A percentile compares a stretch with the other conserved stretches of the same genome.
Evolutionary conservation across 2,888 invertebrate species (phyloP).

Genomic region (Stenichneumon culpator): DNA sequence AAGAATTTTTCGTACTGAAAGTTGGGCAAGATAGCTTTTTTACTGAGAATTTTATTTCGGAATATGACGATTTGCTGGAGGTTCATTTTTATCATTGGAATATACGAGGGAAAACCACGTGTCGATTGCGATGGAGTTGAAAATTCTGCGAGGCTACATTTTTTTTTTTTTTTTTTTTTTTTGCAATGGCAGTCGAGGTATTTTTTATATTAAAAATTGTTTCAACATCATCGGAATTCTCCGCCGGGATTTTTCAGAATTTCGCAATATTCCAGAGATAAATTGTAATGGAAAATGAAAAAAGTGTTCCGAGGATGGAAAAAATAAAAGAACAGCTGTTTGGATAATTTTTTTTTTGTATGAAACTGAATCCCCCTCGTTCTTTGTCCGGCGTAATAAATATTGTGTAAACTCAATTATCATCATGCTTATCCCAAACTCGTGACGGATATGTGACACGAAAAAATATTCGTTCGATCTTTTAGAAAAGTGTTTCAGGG

Average conservation of each 20-base stretch:
- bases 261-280: background rate
- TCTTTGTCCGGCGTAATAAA: background rate
- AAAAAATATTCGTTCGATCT: background rate
- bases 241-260: background rate
- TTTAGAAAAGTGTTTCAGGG: no score
- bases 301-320: no score
- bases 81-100: background rate
- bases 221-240: background rate
- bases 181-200: background rate
- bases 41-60: no score
- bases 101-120: background rate
- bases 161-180: background rate
- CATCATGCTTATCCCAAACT: slow-evolving; percentile 38
- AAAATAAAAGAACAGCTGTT: no score
- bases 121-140: background rate
- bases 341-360: no score
- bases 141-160: background rate
- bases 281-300: no score
- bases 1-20: no score
- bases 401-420: slow-evolving; percentile 24
- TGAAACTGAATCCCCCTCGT: background rate
- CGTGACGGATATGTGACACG: slow-evolving; percentile 44
- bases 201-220: background rate
- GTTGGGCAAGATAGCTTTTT: no score
- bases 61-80: background rate